These are phyloP conservation scores for Microchirus variegatus DNA, from an alignment of 2,797 vertebrate species.

Conservation along the genomic window DNA sequence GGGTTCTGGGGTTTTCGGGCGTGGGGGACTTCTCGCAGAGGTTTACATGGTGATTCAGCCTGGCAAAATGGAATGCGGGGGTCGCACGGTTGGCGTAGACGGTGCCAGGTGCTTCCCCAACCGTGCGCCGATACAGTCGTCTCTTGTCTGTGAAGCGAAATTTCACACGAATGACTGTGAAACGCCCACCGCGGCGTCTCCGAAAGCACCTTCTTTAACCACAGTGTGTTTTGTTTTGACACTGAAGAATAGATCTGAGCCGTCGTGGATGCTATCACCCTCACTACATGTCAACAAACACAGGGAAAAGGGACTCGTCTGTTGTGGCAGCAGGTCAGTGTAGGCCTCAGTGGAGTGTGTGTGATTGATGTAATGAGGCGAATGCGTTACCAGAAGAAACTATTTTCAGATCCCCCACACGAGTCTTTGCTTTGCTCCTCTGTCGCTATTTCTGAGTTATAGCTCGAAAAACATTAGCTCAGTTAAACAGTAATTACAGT, in stretches of 20 bases:
- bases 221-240: conserved; percentile 31
- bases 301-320: not conserved
- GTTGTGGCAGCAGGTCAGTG: not conserved
- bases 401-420: conserved; percentile 22
- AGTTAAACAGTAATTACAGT: conserved; percentile 39
- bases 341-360: not conserved
- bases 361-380: conserved; percentile 1
- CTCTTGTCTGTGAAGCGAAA: conserved; percentile 19
- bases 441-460: conserved; percentile 30
- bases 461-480: conserved; percentile 29
- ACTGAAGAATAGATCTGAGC: conserved; percentile 7
- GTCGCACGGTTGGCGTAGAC: conserved; percentile 15
- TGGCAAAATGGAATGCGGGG: conserved; percentile 43
- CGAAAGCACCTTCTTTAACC: conserved; percentile 6
- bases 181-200: not conserved
- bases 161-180: conserved; percentile 7
- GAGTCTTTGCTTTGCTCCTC: not conserved
- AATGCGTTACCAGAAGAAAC: not conserved
- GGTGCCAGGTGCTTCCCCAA: conserved; percentile 62
- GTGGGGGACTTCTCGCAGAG: not conserved
- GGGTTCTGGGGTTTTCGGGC: too few relatives aligned
- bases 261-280: not conserved
- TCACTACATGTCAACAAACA: not conserved
- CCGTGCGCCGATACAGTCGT: conserved; percentile 17
- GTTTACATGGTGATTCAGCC: conserved; percentile 35